A percentile compares a stretch with the other conserved stretches of the same genome.
Evolutionary conservation across 2,888 invertebrate genomes (phyloP).

Genomic region (Craniophora ligustri): DNA sequence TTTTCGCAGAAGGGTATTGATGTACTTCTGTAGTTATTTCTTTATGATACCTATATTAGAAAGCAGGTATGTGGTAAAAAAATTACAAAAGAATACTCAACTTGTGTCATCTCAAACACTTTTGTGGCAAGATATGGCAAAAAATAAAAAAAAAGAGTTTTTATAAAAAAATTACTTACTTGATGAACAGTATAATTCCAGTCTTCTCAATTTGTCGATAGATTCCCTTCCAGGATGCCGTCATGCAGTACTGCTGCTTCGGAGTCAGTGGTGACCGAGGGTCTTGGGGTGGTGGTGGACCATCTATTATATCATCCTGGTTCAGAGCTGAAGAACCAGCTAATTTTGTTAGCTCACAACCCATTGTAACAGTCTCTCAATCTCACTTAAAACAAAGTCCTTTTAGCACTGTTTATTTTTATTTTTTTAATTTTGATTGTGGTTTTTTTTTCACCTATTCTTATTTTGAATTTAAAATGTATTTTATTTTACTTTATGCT

Average conservation of each 20-base stretch:
- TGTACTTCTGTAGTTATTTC: too few species aligned
- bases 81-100: too few species aligned
- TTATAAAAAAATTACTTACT: slow-evolving; percentile 91
- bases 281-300: slow-evolving; percentile 91
- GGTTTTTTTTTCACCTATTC: neutral
- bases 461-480: slow-evolving; percentile 2
- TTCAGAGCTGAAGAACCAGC: slow-evolving; percentile 87
- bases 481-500: neutral
- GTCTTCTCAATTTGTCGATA: slow-evolving; percentile 95
- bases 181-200: slow-evolving; percentile 95
- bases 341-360: slow-evolving; percentile 92
- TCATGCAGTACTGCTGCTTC: slow-evolving; percentile 95
- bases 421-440: neutral
- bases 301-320: slow-evolving; percentile 83
- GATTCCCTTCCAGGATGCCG: slow-evolving; percentile 97
- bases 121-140: too few species aligned
- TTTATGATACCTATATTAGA: too few species aligned
- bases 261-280: slow-evolving; percentile 94
- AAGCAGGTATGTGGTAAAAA: too few species aligned
- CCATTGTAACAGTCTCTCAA: slow-evolving; percentile 82
- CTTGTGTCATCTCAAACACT: too few species aligned
- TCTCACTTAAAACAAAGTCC: neutral
- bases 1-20: too few species aligned
- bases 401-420: neutral
- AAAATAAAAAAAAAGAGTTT: too few species aligned